Base-by-base conservation (phyloP, 35 echinoderm and acorn worm genomes). In the Ptychodera flava region DNA sequence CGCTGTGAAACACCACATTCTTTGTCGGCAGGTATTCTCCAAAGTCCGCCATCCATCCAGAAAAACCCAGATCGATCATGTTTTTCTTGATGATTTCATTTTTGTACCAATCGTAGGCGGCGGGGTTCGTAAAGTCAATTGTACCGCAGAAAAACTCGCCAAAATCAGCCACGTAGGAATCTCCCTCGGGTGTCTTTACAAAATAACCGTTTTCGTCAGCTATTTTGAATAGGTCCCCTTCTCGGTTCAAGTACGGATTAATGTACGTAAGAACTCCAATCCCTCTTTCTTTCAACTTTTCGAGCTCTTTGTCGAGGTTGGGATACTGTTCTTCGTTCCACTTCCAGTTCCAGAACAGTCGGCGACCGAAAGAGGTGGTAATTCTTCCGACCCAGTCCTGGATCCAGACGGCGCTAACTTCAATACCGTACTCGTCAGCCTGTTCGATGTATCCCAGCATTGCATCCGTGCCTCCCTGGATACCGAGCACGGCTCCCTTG, bases 41-140 rank as follows among this genome's bases (percentile, higher is more conserved):
- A 89, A 99, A 94, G 38, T 99, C 96, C 16, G 96, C 96, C 96
- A 99, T 99, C 96, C 96, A 99, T 38, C 96, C 96, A 34, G 87
- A 91, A 34, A 99, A 88, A 0, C 96, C 96, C 27, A 99, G 85
- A 30, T 94, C 96, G 28, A 99, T 94, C 90, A 99, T 88, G 36
- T 94, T 94, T 76, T 89, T 89, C 36, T 78, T 92, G 76, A 99
- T 99, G 28, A 94, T 86, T 1, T 77, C 88, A 36, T 92, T 81
- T 83, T 99, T 99, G 82, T 94, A 99, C 96, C 96, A 99, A 33
- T 80, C 52, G 2, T 77, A 91, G 0, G 96, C 96, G 12, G 80
- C 88, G 2, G 96, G 96, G 34, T 89, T 99, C n/a, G 96, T 99
- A 32, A 99, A 79, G 52, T 99, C 96, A n/a, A 99, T 86, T 22